Evolutionary conservation across 1,140 invertebrate species (phyloP).

Genomic region (Dysdera silvatica): DNA sequence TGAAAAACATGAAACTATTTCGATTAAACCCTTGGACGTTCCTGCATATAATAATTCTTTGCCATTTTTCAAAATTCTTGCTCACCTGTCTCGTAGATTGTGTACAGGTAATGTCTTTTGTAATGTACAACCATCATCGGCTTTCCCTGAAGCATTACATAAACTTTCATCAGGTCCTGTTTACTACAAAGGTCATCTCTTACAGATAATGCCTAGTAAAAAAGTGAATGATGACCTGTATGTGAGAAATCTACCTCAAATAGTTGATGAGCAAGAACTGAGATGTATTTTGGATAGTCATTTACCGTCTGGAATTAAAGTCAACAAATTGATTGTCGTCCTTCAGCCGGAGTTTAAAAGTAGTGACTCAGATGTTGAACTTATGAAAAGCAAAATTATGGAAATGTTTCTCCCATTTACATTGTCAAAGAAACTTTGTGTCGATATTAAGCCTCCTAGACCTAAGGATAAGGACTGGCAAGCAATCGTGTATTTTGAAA

Average conservation of each 20-base stretch:
- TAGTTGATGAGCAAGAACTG: not conserved
- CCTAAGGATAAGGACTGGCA: conserved; percentile 13
- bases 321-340: conserved; percentile 4
- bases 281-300: not conserved
- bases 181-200: not conserved
- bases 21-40: conserved; percentile 2
- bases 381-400: not conserved
- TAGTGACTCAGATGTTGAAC: not conserved
- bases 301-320: not conserved
- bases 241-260: not conserved
- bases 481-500: conserved; percentile 18
- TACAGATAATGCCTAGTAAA: not conserved
- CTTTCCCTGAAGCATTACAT: not conserved
- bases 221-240: conserved; percentile 10
- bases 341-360: not conserved
- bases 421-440: not conserved
- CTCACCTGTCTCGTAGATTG: conserved; percentile 7
- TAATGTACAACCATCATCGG: not conserved
- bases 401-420: conserved; percentile 13
- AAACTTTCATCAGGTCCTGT: not conserved
- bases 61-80: conserved; percentile 4
- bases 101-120: conserved; percentile 12
- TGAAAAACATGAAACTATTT: conserved; percentile 7
- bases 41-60: not conserved
- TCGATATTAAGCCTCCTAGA: conserved; percentile 13